Evolutionary conservation across 2,888 invertebrate genomes (phyloP).

Genomic region (Panzeria rudis): DNA sequence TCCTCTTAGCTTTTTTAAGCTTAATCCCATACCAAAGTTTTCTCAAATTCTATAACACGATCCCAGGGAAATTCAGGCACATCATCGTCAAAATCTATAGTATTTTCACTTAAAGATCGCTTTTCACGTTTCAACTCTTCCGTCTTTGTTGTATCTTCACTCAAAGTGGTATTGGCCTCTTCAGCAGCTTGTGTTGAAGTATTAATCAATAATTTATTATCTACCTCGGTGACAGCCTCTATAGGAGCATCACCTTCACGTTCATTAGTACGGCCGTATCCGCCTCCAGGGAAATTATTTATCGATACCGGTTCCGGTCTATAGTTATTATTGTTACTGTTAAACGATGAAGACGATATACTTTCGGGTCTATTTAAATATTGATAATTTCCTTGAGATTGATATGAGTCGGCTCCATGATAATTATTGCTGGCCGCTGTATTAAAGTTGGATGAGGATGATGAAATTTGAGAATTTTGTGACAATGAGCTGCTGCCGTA

Average conservation of each 20-base stretch:
- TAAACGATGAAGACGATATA: constrained; percentile 75
- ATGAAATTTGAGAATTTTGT: constrained; percentile 65
- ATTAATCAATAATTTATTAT: constrained; percentile 71
- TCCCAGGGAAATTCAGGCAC: constrained; percentile 91
- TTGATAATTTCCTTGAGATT: constrained; percentile 80
- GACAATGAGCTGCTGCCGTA: constrained; percentile 73
- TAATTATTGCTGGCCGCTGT: constrained; percentile 75
- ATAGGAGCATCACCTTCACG: constrained; percentile 81
- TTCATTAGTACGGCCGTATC: constrained; percentile 83
- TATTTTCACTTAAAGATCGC: constrained; percentile 76
- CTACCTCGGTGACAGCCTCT: constrained; percentile 78
- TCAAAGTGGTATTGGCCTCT: constrained; percentile 72
- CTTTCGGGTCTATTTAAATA: constrained; percentile 83
- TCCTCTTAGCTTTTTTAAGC: not conserved
- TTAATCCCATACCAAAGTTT: constrained; percentile 88
- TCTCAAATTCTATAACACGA: constrained; percentile 89
- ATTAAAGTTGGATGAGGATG: constrained; percentile 74
- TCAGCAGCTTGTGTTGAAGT: constrained; percentile 77
- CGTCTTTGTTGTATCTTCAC: constrained; percentile 76
- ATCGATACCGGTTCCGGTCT: constrained; percentile 80
- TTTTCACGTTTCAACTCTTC: constrained; percentile 75
- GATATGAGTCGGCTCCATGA: constrained; percentile 77
- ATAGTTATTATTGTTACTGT: constrained; percentile 75
- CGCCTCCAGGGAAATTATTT: constrained; percentile 79
- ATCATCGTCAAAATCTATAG: constrained; percentile 74